Evolutionary conservation across 2,797 vertebrate species (phyloP).

Genomic region (Aeoliscus strigatus): DNA sequence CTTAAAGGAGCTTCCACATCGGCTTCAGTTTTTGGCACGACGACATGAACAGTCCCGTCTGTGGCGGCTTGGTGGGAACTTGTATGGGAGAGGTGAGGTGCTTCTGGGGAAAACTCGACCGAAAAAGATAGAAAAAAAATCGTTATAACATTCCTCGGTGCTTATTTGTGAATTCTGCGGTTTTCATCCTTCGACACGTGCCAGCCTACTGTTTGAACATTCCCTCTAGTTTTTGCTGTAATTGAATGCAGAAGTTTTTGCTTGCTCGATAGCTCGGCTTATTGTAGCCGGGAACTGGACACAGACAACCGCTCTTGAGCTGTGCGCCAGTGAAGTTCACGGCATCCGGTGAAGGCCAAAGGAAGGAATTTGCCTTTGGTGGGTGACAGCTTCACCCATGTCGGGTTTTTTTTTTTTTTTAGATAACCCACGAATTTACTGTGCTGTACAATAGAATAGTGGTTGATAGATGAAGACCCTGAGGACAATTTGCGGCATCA

Average conservation of each 20-base stretch:
- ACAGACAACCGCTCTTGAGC: conserved; percentile 63
- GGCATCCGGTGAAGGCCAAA: conserved; percentile 32
- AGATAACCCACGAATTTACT: no score
- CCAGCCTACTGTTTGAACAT: conserved; percentile 52
- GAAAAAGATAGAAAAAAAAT: conserved; percentile 27
- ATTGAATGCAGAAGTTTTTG: conserved; percentile 61
- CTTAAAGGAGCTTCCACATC: conserved; percentile 27
- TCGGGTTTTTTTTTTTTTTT: conserved; percentile 38
- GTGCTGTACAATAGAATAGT: no score
- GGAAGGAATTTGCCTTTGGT: conserved; percentile 42
- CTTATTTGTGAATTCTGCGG: conserved; percentile 24
- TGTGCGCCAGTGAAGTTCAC: conserved; percentile 55
- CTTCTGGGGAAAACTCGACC: conserved; percentile 6
- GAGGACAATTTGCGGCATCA: conserved; percentile 7
- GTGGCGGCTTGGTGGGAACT: conserved; percentile 23
- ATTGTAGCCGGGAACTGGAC: conserved; percentile 51
- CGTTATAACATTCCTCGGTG: conserved; percentile 20
- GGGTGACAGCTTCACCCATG: conserved; percentile 33
- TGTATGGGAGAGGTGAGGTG: conserved; percentile 44
- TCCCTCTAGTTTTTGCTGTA: conserved; percentile 45
- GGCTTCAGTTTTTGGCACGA: conserved; percentile 33
- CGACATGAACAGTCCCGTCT: conserved; percentile 17
- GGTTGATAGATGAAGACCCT: conserved; percentile 7
- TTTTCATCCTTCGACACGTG: conserved; percentile 17
- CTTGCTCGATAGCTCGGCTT: conserved; percentile 47